Percentiles rank a stretch among this genome's conserved stretches.
phyloP scores from a whole-genome alignment of 2,797 vertebrate genomes.

The Poecilia wingei region DNA sequence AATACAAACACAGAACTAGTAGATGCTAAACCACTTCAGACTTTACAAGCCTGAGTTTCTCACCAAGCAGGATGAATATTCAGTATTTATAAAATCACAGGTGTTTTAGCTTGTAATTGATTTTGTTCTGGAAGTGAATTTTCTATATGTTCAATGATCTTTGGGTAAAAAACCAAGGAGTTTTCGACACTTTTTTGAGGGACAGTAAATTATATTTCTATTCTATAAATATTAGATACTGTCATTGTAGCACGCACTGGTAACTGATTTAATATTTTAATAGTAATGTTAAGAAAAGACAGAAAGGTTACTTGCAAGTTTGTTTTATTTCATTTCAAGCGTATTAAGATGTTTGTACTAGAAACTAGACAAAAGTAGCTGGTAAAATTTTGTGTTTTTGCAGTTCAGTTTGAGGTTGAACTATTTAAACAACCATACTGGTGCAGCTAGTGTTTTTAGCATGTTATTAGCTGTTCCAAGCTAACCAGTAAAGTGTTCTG shows the following conservation, averaged over 20 bases:
- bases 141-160: not conserved
- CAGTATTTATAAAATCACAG: not conserved
- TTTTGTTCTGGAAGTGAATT: not conserved
- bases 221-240: no score
- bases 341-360: no score
- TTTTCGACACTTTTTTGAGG: not conserved
- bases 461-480: not conserved
- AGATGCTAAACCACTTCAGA: not conserved
- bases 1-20: not conserved
- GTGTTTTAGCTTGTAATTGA: not conserved
- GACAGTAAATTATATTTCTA: no score
- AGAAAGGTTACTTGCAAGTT: no score
- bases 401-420: not conserved
- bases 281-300: not conserved
- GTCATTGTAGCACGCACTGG: not conserved
- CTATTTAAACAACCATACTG: not conserved
- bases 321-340: no score
- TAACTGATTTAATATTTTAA: not conserved
- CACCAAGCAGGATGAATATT: not conserved
- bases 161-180: not conserved
- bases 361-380: no score
- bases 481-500: not conserved
- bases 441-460: not conserved
- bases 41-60: not conserved
- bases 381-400: no score